Evolutionary conservation across 2,113 vertebrate species (phyloP), one percentile per base, ranked within the genome.

Genomic region (Ammodramus savannarum): DNA sequence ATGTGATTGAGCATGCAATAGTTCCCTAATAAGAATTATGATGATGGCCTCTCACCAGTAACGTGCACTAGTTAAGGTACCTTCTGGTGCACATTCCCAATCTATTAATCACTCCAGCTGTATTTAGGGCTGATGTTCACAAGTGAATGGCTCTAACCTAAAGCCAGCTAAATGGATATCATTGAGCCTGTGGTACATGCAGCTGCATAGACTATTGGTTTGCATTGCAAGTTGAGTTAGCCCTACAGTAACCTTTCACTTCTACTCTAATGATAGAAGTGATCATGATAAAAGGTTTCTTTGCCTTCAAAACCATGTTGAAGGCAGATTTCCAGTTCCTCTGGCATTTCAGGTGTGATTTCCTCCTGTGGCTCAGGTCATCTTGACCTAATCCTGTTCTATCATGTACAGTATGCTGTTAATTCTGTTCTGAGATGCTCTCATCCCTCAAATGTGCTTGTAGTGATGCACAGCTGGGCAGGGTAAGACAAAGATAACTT

Each of bases 181-280:
- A 39, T 81, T 94, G 92, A 89, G 73, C 31, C 59, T 80, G 59
- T 90, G 73, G 76, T 95, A 92, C 81, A 63, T 81, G 85, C 88
- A 82, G 51, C 19, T 96, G 86, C 88, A 73, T 75, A 80, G 76
- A 85, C 49, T 87, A 65, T 46, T 96, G 78, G 83, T 84, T 97
- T 89, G 62, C 84, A 49, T 85, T 95, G 65, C 89, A 96, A 91
- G 88, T 90, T 91, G 96, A 95, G 96, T 97, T 98, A 97, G 94
- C 71, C 49, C 71, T 58, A 36, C 26, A 93, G 51, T 93, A 97
- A 96, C 94, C 87, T 97, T 97, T 96, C 51, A 59, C 59, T 96
- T 97, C 74, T 97, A 68, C 92, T 92, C 43, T 89, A 84, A 66
- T 96, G 82, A 84, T 93, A 73, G 95, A 96, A 97, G 61, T 67